Conservation (phyloP, 2,888 invertebrate genomes). For the Eumacrocentrus americanus region DNA sequence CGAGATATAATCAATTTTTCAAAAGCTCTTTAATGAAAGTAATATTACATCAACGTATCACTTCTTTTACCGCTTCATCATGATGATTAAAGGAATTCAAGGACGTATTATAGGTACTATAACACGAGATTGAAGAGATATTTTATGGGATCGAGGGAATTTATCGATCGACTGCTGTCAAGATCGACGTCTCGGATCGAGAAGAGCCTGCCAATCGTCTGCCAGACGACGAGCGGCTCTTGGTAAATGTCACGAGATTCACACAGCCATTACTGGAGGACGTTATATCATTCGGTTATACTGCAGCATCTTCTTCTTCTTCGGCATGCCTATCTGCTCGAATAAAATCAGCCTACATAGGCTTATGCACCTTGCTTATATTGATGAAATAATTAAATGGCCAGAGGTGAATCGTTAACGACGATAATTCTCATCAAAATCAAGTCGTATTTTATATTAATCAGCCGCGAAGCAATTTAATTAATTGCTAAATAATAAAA, state of each 20-base stretch:
- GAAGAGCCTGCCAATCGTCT: constrained; percentile 27
- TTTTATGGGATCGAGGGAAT: constrained; percentile 15
- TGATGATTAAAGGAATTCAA: constrained; percentile 5
- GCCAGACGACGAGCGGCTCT: constrained; percentile 35
- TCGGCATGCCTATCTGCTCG: neutral
- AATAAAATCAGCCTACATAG: neutral
- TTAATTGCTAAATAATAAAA: neutral
- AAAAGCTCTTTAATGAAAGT: no score
- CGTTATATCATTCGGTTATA: constrained; percentile 39
- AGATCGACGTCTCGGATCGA: constrained; percentile 8
- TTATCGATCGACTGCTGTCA: constrained; percentile 27
- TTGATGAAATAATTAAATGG: neutral
- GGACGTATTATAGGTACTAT: constrained; percentile 11
- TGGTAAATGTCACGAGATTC: constrained; percentile 56
- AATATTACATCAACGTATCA: no score
- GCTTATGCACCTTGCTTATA: neutral
- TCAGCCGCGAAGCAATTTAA: neutral
- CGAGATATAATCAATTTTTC: no score
- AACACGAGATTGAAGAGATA: neutral
- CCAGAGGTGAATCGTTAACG: neutral
- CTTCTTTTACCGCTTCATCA: no score
- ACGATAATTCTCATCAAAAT: neutral
- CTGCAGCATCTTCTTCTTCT: constrained; percentile 14
- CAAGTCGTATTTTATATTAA: neutral
- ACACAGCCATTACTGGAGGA: constrained; percentile 53